Evolutionary conservation across 2,888 invertebrate species (phyloP), one percentile per base, ranked within the genome.

Genomic region (Lydus trimaculatus): DNA sequence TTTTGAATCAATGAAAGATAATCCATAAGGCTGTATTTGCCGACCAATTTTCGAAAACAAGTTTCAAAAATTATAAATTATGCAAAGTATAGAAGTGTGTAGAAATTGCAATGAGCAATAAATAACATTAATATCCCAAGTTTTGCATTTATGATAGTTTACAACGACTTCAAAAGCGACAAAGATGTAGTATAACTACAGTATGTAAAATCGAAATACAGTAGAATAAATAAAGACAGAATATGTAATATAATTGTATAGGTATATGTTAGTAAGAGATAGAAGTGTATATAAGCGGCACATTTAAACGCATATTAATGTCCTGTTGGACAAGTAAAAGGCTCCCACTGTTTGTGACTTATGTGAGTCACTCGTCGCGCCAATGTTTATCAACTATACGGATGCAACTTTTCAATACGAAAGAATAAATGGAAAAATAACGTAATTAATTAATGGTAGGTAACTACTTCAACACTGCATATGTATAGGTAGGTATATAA

Each of bases 341-440:
- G 81, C 81, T 81, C 82, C 82, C 80, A 80, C 82, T 80, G 83
- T 76, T 82, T 79, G 75, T 82, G 80, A 82, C 79, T 80, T 81
- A 82, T 81, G 75, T 43, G 58, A 28, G 20, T 59, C 62, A 61
- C 31, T 56, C 39, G 36, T 25, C 52, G 68, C 36, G 68, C 36
- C 68, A 65, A 61, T 58, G 28, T 66, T 66, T 63, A 39, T 66
- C 48, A 48, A 36, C 2, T 3, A 36, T 1, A 15, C 2, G 36
- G 36, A 36, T 36, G 36, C 15, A 15, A 48, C 48, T 48, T 48
- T 48, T 48, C 48, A 48, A 48, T 48, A 48, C 8, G 7, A 13
- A 13, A 36, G 36, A 13, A 13, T 36, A 36, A 36, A 36, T 36
- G 7, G 15, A 15, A 31, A 31, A 31, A 31, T 31, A n/a, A 31